Evolutionary conservation across 2,888 invertebrate species (phyloP), one percentile per base, ranked within the genome.

Genomic region (Hypolimnas misippus): DNA sequence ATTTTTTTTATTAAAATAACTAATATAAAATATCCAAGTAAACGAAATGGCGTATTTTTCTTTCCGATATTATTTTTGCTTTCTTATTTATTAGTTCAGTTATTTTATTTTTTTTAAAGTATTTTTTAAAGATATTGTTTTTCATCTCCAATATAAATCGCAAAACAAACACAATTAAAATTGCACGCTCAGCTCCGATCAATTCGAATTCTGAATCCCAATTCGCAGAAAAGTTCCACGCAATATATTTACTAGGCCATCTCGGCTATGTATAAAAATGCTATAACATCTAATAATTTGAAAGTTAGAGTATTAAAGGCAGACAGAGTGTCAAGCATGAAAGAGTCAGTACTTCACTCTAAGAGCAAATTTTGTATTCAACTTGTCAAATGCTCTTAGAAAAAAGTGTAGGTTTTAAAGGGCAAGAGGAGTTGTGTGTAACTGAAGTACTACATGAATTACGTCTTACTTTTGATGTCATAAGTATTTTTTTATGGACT

Each of bases 321-420:
- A 52, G 52, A 52, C 16, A 21, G 33, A 52, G 42, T 52, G 33
- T 31, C 44, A 21, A 44, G 21, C 58, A 44, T 58, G 51, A 58
- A 58, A 58, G 58, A 29, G 42, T 42, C 14, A 17, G 16, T 55
- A 44, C 35, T 25, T 57, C 21, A 25, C 25, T 49, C 25, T 29
- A 19, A 57, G 49, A 49, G 49, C 46, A 57, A 57, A 53, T 54
- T 49, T 40, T 21, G 38, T 40, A 57, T 62, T 62, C 46, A 49
- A 40, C 46, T 57, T 54, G 57, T 49, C 57, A 57, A 62, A 46
- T 57, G 57, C 57, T 62, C 57, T 62, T 21, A 62, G 40, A 53
- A 49, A 53, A 51, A 57, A 62, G 53, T 57, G 53, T 62, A 21
- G 29, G 46, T 40, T 57, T 62, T 40, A 44, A 58, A 52, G 51